Conservation (phyloP, 2,113 vertebrate genomes). For the Calidris pygmaea region DNA sequence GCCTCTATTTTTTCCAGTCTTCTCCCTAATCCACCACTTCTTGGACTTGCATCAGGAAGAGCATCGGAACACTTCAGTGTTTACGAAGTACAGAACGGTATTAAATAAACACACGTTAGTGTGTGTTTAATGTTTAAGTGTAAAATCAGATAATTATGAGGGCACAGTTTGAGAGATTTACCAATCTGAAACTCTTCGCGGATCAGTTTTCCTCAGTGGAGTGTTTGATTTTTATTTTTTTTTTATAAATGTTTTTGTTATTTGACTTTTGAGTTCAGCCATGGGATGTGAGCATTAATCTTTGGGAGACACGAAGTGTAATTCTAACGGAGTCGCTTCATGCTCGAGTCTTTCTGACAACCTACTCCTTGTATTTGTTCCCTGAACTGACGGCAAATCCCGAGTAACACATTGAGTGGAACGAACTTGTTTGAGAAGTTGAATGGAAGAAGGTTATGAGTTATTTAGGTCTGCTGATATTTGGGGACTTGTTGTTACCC, state of each 20-base stretch:
- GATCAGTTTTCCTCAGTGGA: not conserved
- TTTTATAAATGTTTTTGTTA: not conserved
- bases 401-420: not conserved
- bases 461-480: not conserved
- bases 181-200: not conserved
- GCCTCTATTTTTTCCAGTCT: not conserved
- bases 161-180: not conserved
- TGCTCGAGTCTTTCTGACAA: not conserved
- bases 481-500: not conserved
- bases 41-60: not conserved
- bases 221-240: no score
- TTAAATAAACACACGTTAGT: not conserved
- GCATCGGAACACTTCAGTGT: not conserved
- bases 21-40: no score
- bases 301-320: not conserved
- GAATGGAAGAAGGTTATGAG: not conserved
- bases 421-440: not conserved
- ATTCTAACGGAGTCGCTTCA: not conserved
- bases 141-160: not conserved
- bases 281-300: not conserved
- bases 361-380: not conserved
- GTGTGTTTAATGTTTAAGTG: not conserved
- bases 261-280: not conserved
- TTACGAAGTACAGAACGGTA: not conserved
- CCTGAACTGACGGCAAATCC: not conserved